Evolutionary conservation across 2,888 invertebrate genomes (phyloP).

Genomic region (Drosophila histrio): DNA sequence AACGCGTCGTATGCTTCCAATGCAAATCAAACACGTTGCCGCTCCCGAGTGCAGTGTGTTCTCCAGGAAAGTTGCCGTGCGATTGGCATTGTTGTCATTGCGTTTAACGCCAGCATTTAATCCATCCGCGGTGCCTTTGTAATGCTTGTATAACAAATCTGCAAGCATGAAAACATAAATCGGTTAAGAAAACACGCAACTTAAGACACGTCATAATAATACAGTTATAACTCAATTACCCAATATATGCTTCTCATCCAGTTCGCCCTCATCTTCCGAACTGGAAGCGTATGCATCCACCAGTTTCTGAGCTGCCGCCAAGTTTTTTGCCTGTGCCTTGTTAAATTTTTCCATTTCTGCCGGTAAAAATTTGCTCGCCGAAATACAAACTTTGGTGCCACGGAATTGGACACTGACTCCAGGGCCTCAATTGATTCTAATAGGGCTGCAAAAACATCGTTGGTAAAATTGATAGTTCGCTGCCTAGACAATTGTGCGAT

Average conservation of each 20-base stretch:
- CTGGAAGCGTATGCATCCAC: slow-evolving; percentile 85
- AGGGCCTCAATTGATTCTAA: background rate
- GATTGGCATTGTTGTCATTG: slow-evolving; percentile 25
- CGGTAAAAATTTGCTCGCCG: slow-evolving; percentile 10
- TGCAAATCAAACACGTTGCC: slow-evolving; percentile 95
- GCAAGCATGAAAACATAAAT: slow-evolving; percentile 16
- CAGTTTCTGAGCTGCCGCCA: slow-evolving; percentile 85
- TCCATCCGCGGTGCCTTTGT: slow-evolving; percentile 71
- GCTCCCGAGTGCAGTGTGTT: slow-evolving; percentile 92
- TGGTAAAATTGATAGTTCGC: too few relatives aligned
- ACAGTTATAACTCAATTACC: slow-evolving; percentile 78
- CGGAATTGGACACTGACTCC: background rate
- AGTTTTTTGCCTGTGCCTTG: slow-evolving; percentile 84
- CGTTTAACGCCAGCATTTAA: background rate
- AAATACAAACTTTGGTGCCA: background rate
- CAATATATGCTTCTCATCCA: slow-evolving; percentile 85
- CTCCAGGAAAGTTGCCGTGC: slow-evolving; percentile 86
- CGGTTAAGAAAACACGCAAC: background rate
- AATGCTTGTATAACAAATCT: slow-evolving; percentile 85
- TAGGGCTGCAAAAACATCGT: too few relatives aligned
- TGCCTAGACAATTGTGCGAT: too few relatives aligned
- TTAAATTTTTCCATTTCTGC: slow-evolving; percentile 61
- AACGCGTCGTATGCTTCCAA: slow-evolving; percentile 91
- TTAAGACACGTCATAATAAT: slow-evolving; percentile 54
- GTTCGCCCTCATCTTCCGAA: slow-evolving; percentile 85